Evolutionary conservation across 2,888 invertebrate genomes (phyloP).

Genomic region (Caenorhabditis sp.): DNA sequence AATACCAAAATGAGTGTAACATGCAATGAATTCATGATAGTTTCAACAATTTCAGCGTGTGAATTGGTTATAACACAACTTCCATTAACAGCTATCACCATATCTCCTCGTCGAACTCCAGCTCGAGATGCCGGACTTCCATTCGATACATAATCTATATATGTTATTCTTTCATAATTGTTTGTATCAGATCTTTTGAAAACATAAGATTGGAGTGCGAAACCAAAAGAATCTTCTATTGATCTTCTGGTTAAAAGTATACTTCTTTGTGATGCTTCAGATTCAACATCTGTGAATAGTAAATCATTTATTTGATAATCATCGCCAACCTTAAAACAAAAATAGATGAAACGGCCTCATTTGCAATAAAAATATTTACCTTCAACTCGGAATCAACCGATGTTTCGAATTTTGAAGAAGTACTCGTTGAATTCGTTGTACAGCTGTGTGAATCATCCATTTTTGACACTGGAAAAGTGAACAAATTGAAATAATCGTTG

Average conservation of each 20-base stretch:
- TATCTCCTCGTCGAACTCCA: constrained; percentile 82
- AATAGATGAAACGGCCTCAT: too few relatives aligned
- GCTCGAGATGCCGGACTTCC: constrained; percentile 90
- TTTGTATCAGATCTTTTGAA: constrained; percentile 92
- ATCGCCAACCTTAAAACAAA: neutral
- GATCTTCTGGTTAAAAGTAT: constrained; percentile 81
- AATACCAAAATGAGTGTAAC: constrained; percentile 43
- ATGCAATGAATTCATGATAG: constrained; percentile 39
- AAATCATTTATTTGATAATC: constrained; percentile 15
- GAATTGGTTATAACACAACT: constrained; percentile 39
- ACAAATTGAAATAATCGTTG: too few relatives aligned
- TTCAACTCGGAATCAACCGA: neutral
- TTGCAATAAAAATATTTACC: too few relatives aligned
- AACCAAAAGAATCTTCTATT: constrained; percentile 88
- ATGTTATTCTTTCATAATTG: constrained; percentile 94
- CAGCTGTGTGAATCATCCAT: neutral
- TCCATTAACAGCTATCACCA: constrained; percentile 52
- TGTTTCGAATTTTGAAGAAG: neutral
- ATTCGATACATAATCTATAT: constrained; percentile 92
- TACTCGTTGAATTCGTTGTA: neutral
- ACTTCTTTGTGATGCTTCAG: constrained; percentile 30
- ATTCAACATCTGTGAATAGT: constrained; percentile 20
- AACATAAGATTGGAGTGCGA: constrained; percentile 93
- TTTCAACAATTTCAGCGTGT: constrained; percentile 46
- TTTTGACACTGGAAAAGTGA: neutral